These are phyloP conservation scores for Ariolimax columbianus DNA, from an alignment of 2,888 invertebrate genomes.

Conservation along the genomic window DNA sequence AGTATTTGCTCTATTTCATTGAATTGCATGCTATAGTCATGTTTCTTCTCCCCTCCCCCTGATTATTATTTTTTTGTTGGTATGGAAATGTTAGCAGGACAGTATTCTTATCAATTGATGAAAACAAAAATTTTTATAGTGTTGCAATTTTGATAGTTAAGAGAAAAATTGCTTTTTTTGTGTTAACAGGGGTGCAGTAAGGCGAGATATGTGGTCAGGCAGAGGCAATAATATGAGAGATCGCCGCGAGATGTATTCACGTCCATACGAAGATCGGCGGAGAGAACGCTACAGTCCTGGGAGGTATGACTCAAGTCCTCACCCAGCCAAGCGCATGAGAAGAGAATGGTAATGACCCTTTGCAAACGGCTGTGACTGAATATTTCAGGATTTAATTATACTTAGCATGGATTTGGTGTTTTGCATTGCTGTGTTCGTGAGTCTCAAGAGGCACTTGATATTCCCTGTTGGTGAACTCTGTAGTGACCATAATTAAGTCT, in stretches of 20 bases:
- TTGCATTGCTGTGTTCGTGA: no score
- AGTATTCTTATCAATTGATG: no score
- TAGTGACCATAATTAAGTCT: no score
- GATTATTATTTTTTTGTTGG: no score
- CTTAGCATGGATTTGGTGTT: no score
- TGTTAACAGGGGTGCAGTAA: conserved; percentile 38
- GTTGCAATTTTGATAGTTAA: not conserved
- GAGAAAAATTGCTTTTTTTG: not conserved
- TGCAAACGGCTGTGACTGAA: not conserved
- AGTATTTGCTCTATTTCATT: no score
- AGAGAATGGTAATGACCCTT: conserved; percentile 78
- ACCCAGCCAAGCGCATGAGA: conserved; percentile 76
- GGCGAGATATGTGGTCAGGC: conserved; percentile 63
- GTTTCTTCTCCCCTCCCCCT: no score
- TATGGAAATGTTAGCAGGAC: no score
- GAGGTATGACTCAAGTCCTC: conserved; percentile 73
- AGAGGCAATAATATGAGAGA: conserved; percentile 70
- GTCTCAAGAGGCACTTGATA: no score
- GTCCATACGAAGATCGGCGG: conserved; percentile 70
- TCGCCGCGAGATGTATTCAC: conserved; percentile 68
- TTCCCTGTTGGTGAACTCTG: no score
- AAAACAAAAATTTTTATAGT: not conserved
- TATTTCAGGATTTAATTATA: no score
- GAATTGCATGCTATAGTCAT: no score
- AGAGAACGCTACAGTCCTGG: conserved; percentile 74